Percentiles rank a stretch among this genome's conserved stretches.
phyloP scores from a whole-genome alignment of 2,113 vertebrate species.

The Octodon degus region DNA sequence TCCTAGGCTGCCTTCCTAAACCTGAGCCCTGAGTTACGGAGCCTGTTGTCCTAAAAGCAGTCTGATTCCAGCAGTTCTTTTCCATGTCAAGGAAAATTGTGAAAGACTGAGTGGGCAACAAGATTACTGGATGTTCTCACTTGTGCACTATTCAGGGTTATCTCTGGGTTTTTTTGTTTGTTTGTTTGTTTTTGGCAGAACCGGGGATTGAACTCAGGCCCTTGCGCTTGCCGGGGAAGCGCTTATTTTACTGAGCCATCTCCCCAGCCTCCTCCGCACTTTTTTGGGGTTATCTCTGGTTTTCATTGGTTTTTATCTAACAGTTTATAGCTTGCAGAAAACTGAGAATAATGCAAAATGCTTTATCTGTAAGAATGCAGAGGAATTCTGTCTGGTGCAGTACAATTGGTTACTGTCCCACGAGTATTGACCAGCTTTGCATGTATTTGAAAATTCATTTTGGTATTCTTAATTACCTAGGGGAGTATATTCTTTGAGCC shows the following conservation, averaged over 20 bases:
- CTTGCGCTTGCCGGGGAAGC: too few relatives aligned
- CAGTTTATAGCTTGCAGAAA: conserved; percentile 51
- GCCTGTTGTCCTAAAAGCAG: conserved; percentile 65
- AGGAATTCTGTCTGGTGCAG: conserved; percentile 14
- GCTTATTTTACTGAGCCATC: too few relatives aligned
- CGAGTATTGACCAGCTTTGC: conserved; percentile 24
- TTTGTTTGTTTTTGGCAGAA: too few relatives aligned
- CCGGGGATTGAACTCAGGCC: too few relatives aligned
- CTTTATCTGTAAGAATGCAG: conserved; percentile 57
- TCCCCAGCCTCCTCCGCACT: too few relatives aligned
- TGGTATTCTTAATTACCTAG: conserved; percentile 49
- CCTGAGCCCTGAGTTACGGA: conserved; percentile 42
- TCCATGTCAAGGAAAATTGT: conserved; percentile 69
- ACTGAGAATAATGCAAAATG: conserved; percentile 29
- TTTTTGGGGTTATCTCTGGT: background rate
- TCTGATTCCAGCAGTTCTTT: conserved; percentile 66
- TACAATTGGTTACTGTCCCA: conserved; percentile 16
- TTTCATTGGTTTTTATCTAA: conserved; percentile 68
- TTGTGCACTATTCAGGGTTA: conserved; percentile 44
- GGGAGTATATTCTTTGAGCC: background rate
- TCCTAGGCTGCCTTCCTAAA: conserved; percentile 53
- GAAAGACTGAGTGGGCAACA: conserved; percentile 51
- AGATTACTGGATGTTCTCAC: conserved; percentile 50
- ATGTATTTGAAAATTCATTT: conserved; percentile 61
- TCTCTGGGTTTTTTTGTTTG: background rate